phyloP scores from a whole-genome alignment of 2,888 invertebrate species.

The Campoplex nolae region DNA sequence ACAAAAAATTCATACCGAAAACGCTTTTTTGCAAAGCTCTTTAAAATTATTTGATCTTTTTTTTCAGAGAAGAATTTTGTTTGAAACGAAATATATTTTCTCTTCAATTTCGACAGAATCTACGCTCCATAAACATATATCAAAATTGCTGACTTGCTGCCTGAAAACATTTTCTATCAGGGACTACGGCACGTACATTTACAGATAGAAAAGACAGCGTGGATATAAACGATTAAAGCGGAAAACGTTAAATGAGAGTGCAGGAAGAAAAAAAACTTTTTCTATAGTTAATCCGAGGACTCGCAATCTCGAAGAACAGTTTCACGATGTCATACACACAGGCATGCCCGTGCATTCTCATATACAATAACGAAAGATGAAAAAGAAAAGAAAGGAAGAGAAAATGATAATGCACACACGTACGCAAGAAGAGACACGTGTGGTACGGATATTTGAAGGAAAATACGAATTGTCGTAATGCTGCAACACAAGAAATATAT shows the following conservation, averaged over 20 bases:
- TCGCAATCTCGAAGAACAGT: conserved; percentile 23
- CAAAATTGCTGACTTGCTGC: conserved; percentile 1
- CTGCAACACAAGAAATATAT: conserved; percentile 18
- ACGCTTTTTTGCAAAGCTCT: background rate
- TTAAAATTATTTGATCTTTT: background rate
- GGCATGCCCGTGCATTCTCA: background rate
- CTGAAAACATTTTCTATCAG: conserved; percentile 10
- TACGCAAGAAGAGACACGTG: conserved; percentile 22
- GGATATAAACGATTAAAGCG: conserved; percentile 57
- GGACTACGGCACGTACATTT: background rate
- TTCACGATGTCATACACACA: background rate
- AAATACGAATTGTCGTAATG: conserved; percentile 51
- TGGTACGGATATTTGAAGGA: conserved; percentile 42
- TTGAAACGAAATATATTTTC: background rate
- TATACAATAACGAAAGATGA: conserved; percentile 4
- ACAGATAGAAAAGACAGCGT: background rate
- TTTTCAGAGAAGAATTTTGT: background rate
- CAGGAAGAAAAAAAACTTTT: conserved; percentile 31
- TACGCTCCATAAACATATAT: background rate
- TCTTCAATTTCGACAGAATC: too few species aligned
- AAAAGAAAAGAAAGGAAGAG: conserved; percentile 11
- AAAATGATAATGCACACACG: conserved; percentile 49
- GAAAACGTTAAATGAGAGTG: conserved; percentile 53
- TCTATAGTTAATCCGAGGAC: conserved; percentile 27
- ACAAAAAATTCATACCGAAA: background rate